phyloP scores from a whole-genome alignment of 2,888 invertebrate genomes.

The Glomeris marginata region DNA sequence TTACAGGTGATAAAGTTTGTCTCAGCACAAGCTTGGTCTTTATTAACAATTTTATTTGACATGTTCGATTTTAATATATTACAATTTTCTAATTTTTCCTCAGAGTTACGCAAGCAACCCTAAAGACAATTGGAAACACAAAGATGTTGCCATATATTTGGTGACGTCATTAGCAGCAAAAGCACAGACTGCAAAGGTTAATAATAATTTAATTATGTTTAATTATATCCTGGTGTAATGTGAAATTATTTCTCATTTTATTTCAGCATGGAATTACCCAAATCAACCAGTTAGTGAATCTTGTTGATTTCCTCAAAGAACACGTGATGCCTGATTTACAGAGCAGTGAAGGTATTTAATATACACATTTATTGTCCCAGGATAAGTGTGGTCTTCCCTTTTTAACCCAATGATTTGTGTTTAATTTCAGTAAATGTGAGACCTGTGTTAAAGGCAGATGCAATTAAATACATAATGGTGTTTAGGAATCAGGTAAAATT shows the following conservation, averaged over 20 bases:
- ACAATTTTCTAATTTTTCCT: slow-evolving; percentile 10
- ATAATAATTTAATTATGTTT: neutral
- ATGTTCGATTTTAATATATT: slow-evolving; percentile 16
- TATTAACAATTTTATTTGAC: no score
- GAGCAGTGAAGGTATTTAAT: slow-evolving; percentile 41
- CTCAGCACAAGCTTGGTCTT: no score
- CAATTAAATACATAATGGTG: slow-evolving; percentile 90
- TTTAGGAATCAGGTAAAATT: slow-evolving; percentile 57
- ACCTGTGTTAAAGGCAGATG: slow-evolving; percentile 89
- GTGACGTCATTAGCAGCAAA: slow-evolving; percentile 88
- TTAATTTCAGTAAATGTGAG: slow-evolving; percentile 56
- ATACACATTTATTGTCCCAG: slow-evolving; percentile 5
- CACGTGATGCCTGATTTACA: slow-evolving; percentile 77
- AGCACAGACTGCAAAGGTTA: slow-evolving; percentile 59
- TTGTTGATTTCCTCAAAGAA: slow-evolving; percentile 72
- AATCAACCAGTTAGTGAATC: slow-evolving; percentile 73
- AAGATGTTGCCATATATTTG: slow-evolving; percentile 91
- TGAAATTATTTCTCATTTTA: slow-evolving; percentile 3
- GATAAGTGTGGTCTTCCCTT: no score
- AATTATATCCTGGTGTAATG: slow-evolving; percentile 21
- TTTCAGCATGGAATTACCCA: slow-evolving; percentile 68
- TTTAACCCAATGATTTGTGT: slow-evolving; percentile 3
- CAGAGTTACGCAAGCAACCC: slow-evolving; percentile 63
- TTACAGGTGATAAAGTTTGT: slow-evolving; percentile 47
- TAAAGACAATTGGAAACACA: slow-evolving; percentile 69